Evolutionary conservation across 2,888 invertebrate genomes (phyloP).

Genomic region (Lottia gigantea): DNA sequence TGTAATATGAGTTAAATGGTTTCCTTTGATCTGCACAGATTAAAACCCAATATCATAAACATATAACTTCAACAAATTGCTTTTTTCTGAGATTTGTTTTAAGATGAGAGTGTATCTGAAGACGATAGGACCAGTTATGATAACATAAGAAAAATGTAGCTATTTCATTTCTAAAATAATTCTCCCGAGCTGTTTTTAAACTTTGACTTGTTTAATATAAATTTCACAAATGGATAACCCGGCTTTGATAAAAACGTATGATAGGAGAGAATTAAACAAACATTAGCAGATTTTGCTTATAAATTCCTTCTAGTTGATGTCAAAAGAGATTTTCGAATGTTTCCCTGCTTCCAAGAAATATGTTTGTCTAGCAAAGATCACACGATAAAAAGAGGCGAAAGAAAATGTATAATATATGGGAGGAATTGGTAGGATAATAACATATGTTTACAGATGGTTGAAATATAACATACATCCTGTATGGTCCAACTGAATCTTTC

Average conservation of each 20-base stretch:
- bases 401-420: neutral
- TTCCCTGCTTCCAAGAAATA: slow-evolving; percentile 17
- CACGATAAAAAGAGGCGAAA: slow-evolving; percentile 12
- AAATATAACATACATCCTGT: slow-evolving; percentile 9
- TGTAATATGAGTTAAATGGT: slow-evolving; percentile 4
- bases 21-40: slow-evolving; percentile 5
- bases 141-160: neutral
- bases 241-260: neutral
- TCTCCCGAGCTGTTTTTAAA: neutral
- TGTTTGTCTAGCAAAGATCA: slow-evolving; percentile 23
- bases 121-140: slow-evolving; percentile 2
- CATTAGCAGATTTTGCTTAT: slow-evolving; percentile 13
- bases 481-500: neutral
- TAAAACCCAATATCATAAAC: neutral
- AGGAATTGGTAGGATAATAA: neutral
- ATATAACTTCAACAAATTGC: slow-evolving; percentile 3
- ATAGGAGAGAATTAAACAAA: neutral
- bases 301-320: slow-evolving; percentile 18
- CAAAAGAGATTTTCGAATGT: slow-evolving; percentile 16
- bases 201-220: slow-evolving; percentile 3
- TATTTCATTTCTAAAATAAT: slow-evolving; percentile 6
- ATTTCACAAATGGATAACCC: slow-evolving; percentile 8
- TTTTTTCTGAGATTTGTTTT: neutral
- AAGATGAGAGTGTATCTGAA: neutral
- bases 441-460: slow-evolving; percentile 4